A percentile compares a stretch with the other conserved stretches of the same genome.
phyloP scores from a whole-genome alignment of 1,140 invertebrate genomes.

The Pinna nobilis region DNA sequence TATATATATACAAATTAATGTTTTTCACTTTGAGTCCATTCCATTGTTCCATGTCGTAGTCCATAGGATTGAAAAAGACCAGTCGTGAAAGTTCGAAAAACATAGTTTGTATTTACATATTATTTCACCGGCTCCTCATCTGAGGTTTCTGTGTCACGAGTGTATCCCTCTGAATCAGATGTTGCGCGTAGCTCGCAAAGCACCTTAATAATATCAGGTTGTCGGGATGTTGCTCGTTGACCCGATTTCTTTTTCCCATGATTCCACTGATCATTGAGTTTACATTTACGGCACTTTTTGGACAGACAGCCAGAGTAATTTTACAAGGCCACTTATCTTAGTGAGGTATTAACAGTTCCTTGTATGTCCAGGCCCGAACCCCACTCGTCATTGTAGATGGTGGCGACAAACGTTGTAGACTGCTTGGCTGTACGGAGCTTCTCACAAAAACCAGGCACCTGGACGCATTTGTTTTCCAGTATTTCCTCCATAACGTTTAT shows the following conservation, averaged over 20 bases:
- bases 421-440: not conserved
- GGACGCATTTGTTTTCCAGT: not conserved
- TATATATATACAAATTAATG: too few species aligned
- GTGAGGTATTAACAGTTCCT: not conserved
- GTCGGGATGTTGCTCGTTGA: not conserved
- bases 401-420: not conserved
- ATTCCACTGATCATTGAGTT: constrained; percentile 5
- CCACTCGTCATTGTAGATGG: constrained; percentile 5
- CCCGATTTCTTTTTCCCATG: not conserved
- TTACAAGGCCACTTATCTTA: not conserved
- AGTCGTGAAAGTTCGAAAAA: too few species aligned
- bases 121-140: too few species aligned
- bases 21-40: too few species aligned
- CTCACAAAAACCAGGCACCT: not conserved
- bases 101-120: too few species aligned
- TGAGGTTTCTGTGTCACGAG: too few species aligned
- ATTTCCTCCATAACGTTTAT: too few species aligned
- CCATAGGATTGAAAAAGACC: too few species aligned
- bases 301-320: too few species aligned
- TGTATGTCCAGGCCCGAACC: not conserved
- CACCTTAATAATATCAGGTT: not conserved
- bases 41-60: too few species aligned
- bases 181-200: not conserved
- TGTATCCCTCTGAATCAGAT: not conserved
- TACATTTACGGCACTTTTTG: not conserved